A percentile compares a stretch with the other conserved stretches of the same genome.
Conservation (phyloP, 2,888 invertebrate genomes). For the Diarsia rubi region DNA sequence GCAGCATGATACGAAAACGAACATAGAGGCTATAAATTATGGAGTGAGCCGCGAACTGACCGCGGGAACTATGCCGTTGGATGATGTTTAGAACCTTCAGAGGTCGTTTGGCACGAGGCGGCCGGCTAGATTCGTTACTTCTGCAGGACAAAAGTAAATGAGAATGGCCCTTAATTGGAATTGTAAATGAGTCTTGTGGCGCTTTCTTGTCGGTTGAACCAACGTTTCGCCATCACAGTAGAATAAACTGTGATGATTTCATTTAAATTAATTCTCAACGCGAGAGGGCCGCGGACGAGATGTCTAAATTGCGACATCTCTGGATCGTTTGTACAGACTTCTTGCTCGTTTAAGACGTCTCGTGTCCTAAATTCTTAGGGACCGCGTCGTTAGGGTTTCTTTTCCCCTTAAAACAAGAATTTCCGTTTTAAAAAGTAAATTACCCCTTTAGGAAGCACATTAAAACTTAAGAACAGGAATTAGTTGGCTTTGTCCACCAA, state of each 20-base stretch:
- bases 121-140: constrained; percentile 82
- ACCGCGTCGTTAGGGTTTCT: constrained; percentile 69
- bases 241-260: constrained; percentile 90
- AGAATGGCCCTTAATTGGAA: constrained; percentile 89
- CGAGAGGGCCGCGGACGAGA: constrained; percentile 75
- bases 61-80: constrained; percentile 65
- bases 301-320: constrained; percentile 80
- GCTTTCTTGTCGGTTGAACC: constrained; percentile 88
- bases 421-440: constrained; percentile 71
- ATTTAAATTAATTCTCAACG: constrained; percentile 87
- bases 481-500: constrained; percentile 65
- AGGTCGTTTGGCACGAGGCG: constrained; percentile 70
- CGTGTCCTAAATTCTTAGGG: constrained; percentile 70
- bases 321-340: constrained; percentile 76
- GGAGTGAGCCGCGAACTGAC: constrained; percentile 45
- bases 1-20: constrained; percentile 39
- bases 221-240: constrained; percentile 84
- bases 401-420: constrained; percentile 66
- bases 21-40: constrained; percentile 37
- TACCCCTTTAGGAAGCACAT: constrained; percentile 69
- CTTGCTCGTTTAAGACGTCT: constrained; percentile 72
- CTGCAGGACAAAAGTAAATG: constrained; percentile 88
- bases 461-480: constrained; percentile 66
- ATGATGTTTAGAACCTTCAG: constrained; percentile 65
- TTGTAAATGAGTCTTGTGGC: constrained; percentile 89